Base-by-base conservation (phyloP, 2,797 vertebrate species). In the Neopelma chrysocephalum region DNA sequence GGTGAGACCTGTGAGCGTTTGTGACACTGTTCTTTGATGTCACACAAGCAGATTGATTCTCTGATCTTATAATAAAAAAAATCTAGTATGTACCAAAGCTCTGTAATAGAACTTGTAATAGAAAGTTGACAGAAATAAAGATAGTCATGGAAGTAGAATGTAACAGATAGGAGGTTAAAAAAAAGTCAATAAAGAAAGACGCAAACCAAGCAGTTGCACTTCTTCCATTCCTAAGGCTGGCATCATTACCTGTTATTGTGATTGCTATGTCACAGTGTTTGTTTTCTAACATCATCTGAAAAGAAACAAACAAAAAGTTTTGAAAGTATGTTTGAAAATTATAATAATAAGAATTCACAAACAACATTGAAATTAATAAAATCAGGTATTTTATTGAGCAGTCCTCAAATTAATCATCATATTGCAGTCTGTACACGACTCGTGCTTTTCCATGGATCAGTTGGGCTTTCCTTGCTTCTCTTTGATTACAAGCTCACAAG, bases 21-120 rank as follows among this genome's bases (percentile, higher is more conserved):
- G 65, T 58, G 80, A 80, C 78, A 75, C 48, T 68, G 12, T 38
- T 64, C 21, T 68, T 83, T 75, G 77, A 87, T 73, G 78, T 87
- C 65, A 56, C 45, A 21, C 31, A 77, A 70, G 36, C 15, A 73
- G 87, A 93, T 90, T 81, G 89, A 78, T 64, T 93, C 89, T 89
- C 45, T 93, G 83, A 81, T 87, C 83, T 83, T 86, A 36, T 43
- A 73, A 78, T 71, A 81, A 90, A 87, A 84, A 81, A 64, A 65
- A 61, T 21, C 65, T 81, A 40, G 20, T 93, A 85, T 43, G n/a
- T 90, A 81, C 65, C 81, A 90, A 86, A 92, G 38, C 20, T 68
- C 69, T 87, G 15, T 78, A 81, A 87, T 56, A 81, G 65, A 51
- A 27, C 27, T 51, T 51, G 26, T 51, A 31, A 31, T 53, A 53